Evolutionary conservation across 64 coral and sea anemone species (phyloP), one percentile per base, ranked within the genome.

Genomic region (Catalaphyllia jardinei): DNA sequence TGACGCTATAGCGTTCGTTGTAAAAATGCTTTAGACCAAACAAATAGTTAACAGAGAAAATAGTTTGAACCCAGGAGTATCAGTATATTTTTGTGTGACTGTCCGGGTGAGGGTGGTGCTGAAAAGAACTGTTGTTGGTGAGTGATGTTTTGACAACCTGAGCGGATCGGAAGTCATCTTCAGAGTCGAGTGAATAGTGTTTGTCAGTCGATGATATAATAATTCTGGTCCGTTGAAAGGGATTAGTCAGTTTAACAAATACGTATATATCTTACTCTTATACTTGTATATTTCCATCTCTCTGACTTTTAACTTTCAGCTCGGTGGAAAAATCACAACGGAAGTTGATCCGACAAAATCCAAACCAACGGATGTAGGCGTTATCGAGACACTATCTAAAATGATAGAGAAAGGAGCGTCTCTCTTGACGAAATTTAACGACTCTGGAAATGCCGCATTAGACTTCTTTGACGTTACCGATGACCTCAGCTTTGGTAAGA

Each of bases 401-500:
- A 85, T 85, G 63, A 71, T 28, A 3, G 2, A 28, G 10, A 14
- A 11, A 3, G 42, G 38, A 11, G 4, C 8, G 81, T 2, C 31
- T 71, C 24, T 85, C 2, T 71, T 85, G 24, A 0, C 2, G 24
- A 49, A 28, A 71, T 85, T 20, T 24, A 85, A 85, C 31, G 0
- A 69, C 0, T 27, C 81, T 2, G 63, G 10, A 25, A 85, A 71
- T 39, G 22, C 62, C 4, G 29, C 81, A 17, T 31, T 67, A 0
- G 13, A 85, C 33, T 85, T 15, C 63, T 85, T 85, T 0, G 69
- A 85, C 81, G 31, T 71, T 31, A 85, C 81, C 14, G 63, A 85
- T 5, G 67, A 63, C 61, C 10, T 71, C 13, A 60, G 81, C 25
- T 69, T 85, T 28, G 39, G 81, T 79, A 28, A 79, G 49, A 20